phyloP scores from a whole-genome alignment of 2,888 invertebrate species.

The Dascillus cervinus region DNA sequence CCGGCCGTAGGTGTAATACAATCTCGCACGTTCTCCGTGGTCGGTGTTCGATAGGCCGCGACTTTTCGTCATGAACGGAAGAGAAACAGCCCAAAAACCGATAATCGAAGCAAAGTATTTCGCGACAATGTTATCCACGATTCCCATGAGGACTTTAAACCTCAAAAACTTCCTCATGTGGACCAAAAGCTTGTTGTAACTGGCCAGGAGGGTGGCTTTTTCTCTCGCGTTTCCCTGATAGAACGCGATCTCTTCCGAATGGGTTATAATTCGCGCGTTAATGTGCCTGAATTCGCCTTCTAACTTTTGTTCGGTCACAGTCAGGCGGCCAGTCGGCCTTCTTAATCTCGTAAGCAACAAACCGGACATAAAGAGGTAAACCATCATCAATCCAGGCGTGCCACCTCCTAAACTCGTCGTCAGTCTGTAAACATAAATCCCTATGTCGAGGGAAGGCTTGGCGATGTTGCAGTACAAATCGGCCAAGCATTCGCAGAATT shows the following conservation, averaged over 20 bases:
- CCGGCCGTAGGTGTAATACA: slow-evolving; percentile 92
- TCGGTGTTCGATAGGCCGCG: slow-evolving; percentile 60
- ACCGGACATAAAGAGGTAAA: slow-evolving; percentile 82
- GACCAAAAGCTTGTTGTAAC: slow-evolving; percentile 80
- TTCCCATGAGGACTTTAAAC: slow-evolving; percentile 87
- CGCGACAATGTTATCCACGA: slow-evolving; percentile 92
- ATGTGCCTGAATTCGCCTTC: slow-evolving; percentile 98
- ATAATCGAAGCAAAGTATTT: slow-evolving; percentile 96
- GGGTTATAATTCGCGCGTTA: slow-evolving; percentile 90
- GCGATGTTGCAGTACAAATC: slow-evolving; percentile 95
- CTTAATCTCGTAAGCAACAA: slow-evolving; percentile 77
- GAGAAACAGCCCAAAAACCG: slow-evolving; percentile 90
- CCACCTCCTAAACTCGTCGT: slow-evolving; percentile 73
- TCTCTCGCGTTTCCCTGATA: slow-evolving; percentile 81
- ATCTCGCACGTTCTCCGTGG: slow-evolving; percentile 72
- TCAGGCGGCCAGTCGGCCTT: slow-evolving; percentile 79
- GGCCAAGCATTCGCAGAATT: slow-evolving; percentile 92
- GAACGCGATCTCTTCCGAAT: slow-evolving; percentile 89
- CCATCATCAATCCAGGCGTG: slow-evolving; percentile 85
- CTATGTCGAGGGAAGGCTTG: slow-evolving; percentile 91
- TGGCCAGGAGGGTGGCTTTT: slow-evolving; percentile 75
- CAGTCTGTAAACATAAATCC: slow-evolving; percentile 86
- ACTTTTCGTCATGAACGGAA: slow-evolving; percentile 79
- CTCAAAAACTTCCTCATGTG: slow-evolving; percentile 82
- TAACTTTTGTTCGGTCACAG: slow-evolving; percentile 91